Conservation (phyloP, 1,140 invertebrate species). For the Heliconius hermathena region DNA sequence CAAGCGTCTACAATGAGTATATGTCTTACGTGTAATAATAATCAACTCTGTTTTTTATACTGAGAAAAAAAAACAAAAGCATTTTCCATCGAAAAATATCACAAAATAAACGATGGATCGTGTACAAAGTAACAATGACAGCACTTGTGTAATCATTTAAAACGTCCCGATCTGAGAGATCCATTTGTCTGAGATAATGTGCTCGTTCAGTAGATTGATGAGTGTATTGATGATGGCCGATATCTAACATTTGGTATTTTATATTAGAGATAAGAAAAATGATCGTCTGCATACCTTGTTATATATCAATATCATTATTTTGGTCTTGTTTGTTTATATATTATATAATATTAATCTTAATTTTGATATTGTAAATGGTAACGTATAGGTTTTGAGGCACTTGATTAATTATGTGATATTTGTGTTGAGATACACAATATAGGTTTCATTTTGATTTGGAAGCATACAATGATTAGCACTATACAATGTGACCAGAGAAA, state of each 20-base stretch:
- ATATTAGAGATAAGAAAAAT: background rate
- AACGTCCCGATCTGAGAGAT: conserved; percentile 3
- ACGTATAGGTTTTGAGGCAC: too few species aligned
- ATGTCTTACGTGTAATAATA: background rate
- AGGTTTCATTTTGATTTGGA: too few species aligned
- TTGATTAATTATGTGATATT: too few species aligned
- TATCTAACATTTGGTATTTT: conserved; percentile 4
- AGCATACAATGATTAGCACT: too few species aligned
- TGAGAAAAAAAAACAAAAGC: background rate
- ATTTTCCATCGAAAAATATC: background rate
- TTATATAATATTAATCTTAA: background rate
- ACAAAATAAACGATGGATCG: background rate
- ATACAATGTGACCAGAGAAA: too few species aligned
- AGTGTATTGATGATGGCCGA: background rate
- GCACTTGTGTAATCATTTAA: conserved; percentile 7
- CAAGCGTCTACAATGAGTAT: too few species aligned
- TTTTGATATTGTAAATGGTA: too few species aligned
- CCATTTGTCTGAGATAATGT: conserved; percentile 2
- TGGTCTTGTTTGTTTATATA: background rate
- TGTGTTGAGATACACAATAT: too few species aligned
- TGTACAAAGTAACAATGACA: background rate
- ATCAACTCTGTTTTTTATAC: background rate
- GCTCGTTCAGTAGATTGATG: background rate
- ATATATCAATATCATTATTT: background rate
- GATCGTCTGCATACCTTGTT: background rate